phyloP scores from a whole-genome alignment of 1,140 invertebrate species.

The Hyles euphorbiae region DNA sequence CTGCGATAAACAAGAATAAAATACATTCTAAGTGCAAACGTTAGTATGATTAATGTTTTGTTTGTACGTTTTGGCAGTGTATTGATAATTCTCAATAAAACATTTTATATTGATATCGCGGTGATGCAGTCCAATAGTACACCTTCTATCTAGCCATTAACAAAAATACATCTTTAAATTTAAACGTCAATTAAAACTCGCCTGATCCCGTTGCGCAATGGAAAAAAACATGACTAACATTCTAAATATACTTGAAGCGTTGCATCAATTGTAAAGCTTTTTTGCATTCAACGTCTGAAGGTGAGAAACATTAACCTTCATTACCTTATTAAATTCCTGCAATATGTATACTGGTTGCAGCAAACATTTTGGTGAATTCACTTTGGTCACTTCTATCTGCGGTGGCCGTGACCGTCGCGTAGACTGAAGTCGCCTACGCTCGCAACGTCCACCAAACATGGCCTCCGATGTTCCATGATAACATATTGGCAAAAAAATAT shows the following conservation, averaged over 20 bases:
- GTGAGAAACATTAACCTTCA: too few relatives aligned
- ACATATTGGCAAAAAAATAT: constrained; percentile 18
- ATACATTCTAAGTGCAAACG: background rate
- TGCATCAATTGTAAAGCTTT: too few relatives aligned
- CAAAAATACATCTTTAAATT: too few relatives aligned
- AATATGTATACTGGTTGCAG: background rate
- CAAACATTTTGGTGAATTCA: constrained; percentile 24
- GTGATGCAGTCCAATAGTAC: too few relatives aligned
- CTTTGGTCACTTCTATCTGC: constrained; percentile 40
- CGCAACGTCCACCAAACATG: constrained; percentile 27
- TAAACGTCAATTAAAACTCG: too few relatives aligned
- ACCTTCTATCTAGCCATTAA: too few relatives aligned
- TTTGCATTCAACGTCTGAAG: too few relatives aligned
- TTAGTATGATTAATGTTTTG: background rate
- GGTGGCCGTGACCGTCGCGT: constrained; percentile 43
- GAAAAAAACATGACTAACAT: too few relatives aligned
- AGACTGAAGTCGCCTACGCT: constrained; percentile 51
- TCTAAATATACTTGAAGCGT: too few relatives aligned
- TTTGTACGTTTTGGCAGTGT: too few relatives aligned
- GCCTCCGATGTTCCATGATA: constrained; percentile 27
- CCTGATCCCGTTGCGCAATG: too few relatives aligned
- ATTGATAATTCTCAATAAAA: background rate
- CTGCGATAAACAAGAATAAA: background rate
- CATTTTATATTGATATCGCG: too few relatives aligned
- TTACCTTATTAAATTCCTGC: background rate